Conservation (phyloP, 1,140 invertebrate species). For the Centruroides sculpturatus region DNA sequence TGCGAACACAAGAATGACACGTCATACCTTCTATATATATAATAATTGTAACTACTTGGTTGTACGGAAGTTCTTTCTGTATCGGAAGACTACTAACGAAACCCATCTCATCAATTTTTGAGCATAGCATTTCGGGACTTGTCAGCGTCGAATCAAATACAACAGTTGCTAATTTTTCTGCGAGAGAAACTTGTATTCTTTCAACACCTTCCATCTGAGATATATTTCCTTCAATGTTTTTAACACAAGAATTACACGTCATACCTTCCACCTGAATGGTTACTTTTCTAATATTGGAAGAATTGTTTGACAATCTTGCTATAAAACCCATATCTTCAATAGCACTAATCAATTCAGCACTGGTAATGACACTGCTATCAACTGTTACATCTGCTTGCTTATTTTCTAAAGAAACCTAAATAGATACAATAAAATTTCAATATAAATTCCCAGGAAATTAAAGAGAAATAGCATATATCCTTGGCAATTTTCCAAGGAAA, state of each 20-base stretch:
- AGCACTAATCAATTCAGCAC: constrained; percentile 5
- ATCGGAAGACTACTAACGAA: constrained; percentile 12
- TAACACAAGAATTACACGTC: constrained; percentile 32
- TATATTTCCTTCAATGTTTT: constrained; percentile 26
- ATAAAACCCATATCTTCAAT: constrained; percentile 19
- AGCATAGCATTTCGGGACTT: constrained; percentile 1
- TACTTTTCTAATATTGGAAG: constrained; percentile 7
- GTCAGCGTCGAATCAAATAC: constrained; percentile 7
- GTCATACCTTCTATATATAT: constrained; percentile 41
- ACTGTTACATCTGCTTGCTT: constrained; percentile 11
- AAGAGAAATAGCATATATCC: background rate
- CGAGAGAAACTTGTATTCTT: constrained; percentile 13
- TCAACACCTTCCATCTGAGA: constrained; percentile 19
- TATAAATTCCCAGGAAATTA: background rate
- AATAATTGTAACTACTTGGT: too few species aligned
- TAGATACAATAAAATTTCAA: background rate
- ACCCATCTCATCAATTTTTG: constrained; percentile 19
- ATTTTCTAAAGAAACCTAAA: constrained; percentile 14
- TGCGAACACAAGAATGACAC: constrained; percentile 30
- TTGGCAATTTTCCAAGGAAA: background rate
- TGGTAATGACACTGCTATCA: constrained; percentile 3
- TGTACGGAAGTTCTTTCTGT: constrained; percentile 2
- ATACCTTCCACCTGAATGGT: constrained; percentile 38
- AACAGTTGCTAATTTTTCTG: constrained; percentile 10
- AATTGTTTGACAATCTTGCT: background rate